Percentiles rank a stretch among this genome's conserved stretches.
phyloP scores from a whole-genome alignment of 2,888 invertebrate genomes.

The Volucella zonaria region DNA sequence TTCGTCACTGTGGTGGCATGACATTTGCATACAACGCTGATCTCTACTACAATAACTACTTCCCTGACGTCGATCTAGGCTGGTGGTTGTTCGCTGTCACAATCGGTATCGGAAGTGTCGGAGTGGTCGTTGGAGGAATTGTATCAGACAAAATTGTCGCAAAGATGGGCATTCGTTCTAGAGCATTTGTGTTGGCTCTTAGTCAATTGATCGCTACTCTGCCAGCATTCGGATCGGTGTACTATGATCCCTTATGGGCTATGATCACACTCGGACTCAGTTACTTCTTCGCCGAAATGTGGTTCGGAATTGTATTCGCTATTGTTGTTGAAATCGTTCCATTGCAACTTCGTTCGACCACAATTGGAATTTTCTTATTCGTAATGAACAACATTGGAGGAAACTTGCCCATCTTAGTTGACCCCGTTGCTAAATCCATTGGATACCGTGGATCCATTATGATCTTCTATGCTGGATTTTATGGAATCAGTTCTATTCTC shows the following conservation, averaged over 20 bases:
- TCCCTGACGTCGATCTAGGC: conserved; percentile 94
- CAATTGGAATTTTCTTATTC: conserved; percentile 93
- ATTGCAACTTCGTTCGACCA: conserved; percentile 90
- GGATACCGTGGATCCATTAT: conserved; percentile 93
- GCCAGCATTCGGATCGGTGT: conserved; percentile 93
- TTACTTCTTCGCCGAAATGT: conserved; percentile 96
- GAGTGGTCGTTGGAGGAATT: conserved; percentile 88
- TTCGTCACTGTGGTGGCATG: conserved; percentile 95
- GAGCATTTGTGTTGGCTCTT: conserved; percentile 90
- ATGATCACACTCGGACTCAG: conserved; percentile 94
- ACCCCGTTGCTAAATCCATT: conserved; percentile 91
- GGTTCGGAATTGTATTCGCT: conserved; percentile 96
- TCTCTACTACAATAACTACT: conserved; percentile 93
- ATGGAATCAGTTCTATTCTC: conserved; percentile 91
- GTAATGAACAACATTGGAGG: conserved; percentile 97
- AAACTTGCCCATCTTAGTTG: conserved; percentile 93
- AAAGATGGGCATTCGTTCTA: conserved; percentile 92
- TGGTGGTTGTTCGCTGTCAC: conserved; percentile 96
- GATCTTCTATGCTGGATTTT: conserved; percentile 94
- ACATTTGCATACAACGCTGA: conserved; percentile 96
- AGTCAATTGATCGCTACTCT: conserved; percentile 93
- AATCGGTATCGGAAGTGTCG: conserved; percentile 89
- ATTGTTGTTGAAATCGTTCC: conserved; percentile 95
- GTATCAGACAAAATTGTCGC: conserved; percentile 94
- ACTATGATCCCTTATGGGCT: conserved; percentile 91